Evolutionary conservation across 1,140 invertebrate genomes (phyloP), one percentile per base, ranked within the genome.

Genomic region (Diuraphis noxia): DNA sequence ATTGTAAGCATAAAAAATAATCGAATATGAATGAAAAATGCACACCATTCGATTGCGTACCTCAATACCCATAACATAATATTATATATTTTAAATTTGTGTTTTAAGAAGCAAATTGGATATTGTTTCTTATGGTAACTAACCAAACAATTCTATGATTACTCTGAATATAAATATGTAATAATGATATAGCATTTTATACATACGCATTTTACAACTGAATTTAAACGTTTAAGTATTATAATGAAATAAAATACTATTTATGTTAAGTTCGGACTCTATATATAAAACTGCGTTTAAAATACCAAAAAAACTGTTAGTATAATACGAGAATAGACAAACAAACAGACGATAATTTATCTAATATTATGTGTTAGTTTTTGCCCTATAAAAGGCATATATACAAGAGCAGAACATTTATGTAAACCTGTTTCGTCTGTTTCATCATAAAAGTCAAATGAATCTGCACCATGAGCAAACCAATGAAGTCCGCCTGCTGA

Each of bases 381-480:
- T 72, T 77, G 63, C 43, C 86, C 6, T 88, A 79, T 41, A 77
- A 41, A 77, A 89, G n/a, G 30, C 1, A 52, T 36, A 91, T 43
- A 82, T 36, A 17, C 77, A 43, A 9, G 34, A 79, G 36, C 8
- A 88, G 21, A 91, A 89, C 88, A 36, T 49, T 91, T 81, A 34
- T 82, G 43, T 81, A 79, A 91, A 91, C 89, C 89, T 91, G 89
- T 91, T 91, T 91, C 89, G 34, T 91, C 43, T 82, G 89, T 91
- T 81, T 91, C 89, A 36, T 52, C 89, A 82, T 81, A 52, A 49
- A 79, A 88, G 72, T 93, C 92, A 34, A 92, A 92, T 72, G 93
- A 92, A 72, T 93, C 93, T 82, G 93, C 93, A 85, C 93, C 92
- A 91, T 93, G 92, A 25, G 92, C 93, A 87, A 93, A 93, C 93